Percentiles rank a stretch among this genome's conserved stretches.
These are phyloP conservation scores for Etheostoma nigrum DNA, from an alignment of 2,797 vertebrate genomes.

Conservation along the genomic window DNA sequence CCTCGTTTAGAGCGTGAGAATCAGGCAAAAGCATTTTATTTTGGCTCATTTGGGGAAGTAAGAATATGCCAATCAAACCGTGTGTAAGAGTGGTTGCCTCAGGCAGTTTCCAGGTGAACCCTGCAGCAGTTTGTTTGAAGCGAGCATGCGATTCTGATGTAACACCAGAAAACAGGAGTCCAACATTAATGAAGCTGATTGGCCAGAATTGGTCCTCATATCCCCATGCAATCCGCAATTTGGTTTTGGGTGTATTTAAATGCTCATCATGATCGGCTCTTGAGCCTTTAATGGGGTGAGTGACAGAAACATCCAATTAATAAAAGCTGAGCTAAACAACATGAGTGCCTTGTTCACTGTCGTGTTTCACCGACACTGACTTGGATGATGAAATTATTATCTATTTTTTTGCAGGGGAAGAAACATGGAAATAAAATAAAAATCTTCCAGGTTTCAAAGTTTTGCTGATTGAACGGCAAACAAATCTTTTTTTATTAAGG, in stretches of 20 bases:
- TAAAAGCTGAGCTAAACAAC: conserved; percentile 53
- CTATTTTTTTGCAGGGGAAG: conserved; percentile 33
- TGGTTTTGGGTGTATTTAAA: conserved; percentile 53
- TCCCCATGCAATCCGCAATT: background rate
- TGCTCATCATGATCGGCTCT: conserved; percentile 38
- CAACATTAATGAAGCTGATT: conserved; percentile 61
- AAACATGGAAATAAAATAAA: conserved; percentile 21
- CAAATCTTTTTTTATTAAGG: no score
- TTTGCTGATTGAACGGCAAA: conserved; percentile 29
- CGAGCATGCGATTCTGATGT: conserved; percentile 68
- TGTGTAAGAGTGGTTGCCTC: conserved; percentile 77
- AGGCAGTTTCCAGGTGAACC: conserved; percentile 80
- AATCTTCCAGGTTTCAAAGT: conserved; percentile 23
- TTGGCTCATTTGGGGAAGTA: conserved; percentile 68
- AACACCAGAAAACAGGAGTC: conserved; percentile 62
- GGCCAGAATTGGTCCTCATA: conserved; percentile 33
- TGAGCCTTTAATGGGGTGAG: conserved; percentile 45
- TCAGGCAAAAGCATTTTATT: conserved; percentile 52
- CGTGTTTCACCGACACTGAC: conserved; percentile 46
- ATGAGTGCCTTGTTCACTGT: conserved; percentile 35
- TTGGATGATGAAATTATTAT: conserved; percentile 69
- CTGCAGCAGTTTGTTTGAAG: conserved; percentile 76
- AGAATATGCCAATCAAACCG: conserved; percentile 72
- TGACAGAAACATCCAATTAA: conserved; percentile 65
- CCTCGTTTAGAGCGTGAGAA: conserved; percentile 57